These are phyloP conservation scores for Clepsis dumicolana DNA, from an alignment of 2,888 invertebrate species.

Conservation along the genomic window DNA sequence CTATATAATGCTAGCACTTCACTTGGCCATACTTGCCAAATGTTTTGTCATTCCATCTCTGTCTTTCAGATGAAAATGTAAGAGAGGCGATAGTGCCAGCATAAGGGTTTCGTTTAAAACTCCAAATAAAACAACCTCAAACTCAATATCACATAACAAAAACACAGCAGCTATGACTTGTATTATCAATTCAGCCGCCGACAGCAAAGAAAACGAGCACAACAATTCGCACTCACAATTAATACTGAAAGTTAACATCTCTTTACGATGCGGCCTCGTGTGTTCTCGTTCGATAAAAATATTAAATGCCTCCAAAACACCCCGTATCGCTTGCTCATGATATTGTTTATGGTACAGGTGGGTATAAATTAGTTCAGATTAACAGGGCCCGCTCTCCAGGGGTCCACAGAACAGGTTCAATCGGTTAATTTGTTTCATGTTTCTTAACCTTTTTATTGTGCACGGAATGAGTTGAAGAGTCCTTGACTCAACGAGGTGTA, in stretches of 20 bases:
- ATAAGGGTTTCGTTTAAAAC: background rate
- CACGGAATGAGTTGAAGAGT: conserved; percentile 77
- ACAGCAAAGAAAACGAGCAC: conserved; percentile 59
- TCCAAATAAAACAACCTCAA: background rate
- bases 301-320: conserved; percentile 65
- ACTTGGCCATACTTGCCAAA: no score
- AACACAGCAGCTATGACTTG: conserved; percentile 46
- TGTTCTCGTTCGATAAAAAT: conserved; percentile 62
- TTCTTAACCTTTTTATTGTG: conserved; percentile 73
- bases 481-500: conserved; percentile 85
- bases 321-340: conserved; percentile 63
- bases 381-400: conserved; percentile 81
- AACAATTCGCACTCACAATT: conserved; percentile 61
- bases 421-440: conserved; percentile 81
- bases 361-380: conserved; percentile 83
- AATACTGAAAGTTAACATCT: conserved; percentile 67
- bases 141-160: background rate
- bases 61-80: no score
- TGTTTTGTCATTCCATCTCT: no score
- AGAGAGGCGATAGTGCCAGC: background rate
- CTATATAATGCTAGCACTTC: no score
- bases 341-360: conserved; percentile 81
- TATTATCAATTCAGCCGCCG: conserved; percentile 54
- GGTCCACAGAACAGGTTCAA: conserved; percentile 80
- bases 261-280: conserved; percentile 53